These are phyloP conservation scores for Eunapius fragilis DNA, from an alignment of 37 sponge, comb jelly and placozoan genomes.

Conservation along the genomic window DNA sequence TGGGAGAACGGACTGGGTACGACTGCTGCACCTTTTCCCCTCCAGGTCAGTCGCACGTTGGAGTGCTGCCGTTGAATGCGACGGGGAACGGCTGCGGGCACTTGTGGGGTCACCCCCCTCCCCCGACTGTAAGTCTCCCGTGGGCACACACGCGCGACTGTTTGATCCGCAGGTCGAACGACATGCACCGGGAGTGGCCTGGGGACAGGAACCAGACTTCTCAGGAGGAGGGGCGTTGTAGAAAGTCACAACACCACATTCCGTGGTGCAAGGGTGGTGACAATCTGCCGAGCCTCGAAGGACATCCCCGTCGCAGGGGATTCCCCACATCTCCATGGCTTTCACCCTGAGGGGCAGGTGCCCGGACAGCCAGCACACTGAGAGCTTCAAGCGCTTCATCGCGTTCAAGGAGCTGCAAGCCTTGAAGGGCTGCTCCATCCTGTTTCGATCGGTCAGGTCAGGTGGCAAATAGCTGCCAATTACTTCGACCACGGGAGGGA, in stretches of 20 bases:
- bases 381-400: slow-evolving; percentile 6
- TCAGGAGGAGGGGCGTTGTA: neutral
- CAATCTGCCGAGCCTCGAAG: neutral
- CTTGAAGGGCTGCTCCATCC: slow-evolving; percentile 35
- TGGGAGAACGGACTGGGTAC: neutral
- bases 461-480: slow-evolving; percentile 24
- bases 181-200: neutral
- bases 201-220: neutral
- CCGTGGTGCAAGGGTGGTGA: neutral
- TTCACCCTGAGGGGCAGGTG: slow-evolving; percentile 43
- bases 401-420: neutral
- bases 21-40: too few relatives aligned
- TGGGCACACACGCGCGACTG: neutral
- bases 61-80: neutral
- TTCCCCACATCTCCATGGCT: slow-evolving; percentile 63
- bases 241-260: neutral
- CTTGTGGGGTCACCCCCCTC: neutral
- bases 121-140: neutral
- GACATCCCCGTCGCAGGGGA: neutral
- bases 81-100: neutral
- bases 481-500: neutral
- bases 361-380: slow-evolving; percentile 28
- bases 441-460: neutral
- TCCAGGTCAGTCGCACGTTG: neutral
- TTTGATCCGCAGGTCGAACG: neutral